A percentile compares a stretch with the other conserved stretches of the same genome.
Evolutionary conservation across 37 sponge, comb jelly and placozoan genomes (phyloP).

Genomic region (Chondrosia reniformis): DNA sequence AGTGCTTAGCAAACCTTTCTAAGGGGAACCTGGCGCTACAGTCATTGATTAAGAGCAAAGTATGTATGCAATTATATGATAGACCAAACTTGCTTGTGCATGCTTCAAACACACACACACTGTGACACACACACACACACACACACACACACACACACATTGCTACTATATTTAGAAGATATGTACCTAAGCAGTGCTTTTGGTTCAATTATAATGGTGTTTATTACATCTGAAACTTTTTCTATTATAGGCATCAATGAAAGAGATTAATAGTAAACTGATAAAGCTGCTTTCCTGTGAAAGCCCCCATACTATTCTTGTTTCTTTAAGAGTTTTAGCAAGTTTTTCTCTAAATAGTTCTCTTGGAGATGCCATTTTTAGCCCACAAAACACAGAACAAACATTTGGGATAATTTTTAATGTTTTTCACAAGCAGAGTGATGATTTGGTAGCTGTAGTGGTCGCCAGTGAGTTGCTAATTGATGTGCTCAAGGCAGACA

Average conservation of each 20-base stretch:
- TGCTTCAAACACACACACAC: background rate
- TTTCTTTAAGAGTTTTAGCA: background rate
- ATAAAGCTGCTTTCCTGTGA: background rate
- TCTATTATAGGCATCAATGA: background rate
- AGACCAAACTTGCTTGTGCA: background rate
- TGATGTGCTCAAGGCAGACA: background rate
- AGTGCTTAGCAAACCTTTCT: background rate
- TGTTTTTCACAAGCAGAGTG: background rate
- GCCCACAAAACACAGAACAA: background rate
- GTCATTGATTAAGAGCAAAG: background rate
- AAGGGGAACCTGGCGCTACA: conserved; percentile 1
- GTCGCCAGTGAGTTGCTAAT: background rate
- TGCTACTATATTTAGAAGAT: background rate
- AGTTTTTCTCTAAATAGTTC: conserved; percentile 4
- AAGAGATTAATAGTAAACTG: conserved; percentile 3
- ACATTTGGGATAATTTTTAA: conserved; percentile 16
- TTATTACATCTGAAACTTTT: background rate
- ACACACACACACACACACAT: background rate
- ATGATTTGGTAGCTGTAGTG: background rate
- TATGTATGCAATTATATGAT: background rate
- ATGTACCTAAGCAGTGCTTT: background rate
- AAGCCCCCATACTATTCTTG: conserved; percentile 2
- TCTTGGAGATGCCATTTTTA: conserved; percentile 14
- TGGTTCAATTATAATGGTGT: background rate
- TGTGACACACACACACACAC: background rate